These are phyloP conservation scores for Meloidogyne floridensis DNA, from an alignment of 1,140 invertebrate genomes.

Conservation along the genomic window DNA sequence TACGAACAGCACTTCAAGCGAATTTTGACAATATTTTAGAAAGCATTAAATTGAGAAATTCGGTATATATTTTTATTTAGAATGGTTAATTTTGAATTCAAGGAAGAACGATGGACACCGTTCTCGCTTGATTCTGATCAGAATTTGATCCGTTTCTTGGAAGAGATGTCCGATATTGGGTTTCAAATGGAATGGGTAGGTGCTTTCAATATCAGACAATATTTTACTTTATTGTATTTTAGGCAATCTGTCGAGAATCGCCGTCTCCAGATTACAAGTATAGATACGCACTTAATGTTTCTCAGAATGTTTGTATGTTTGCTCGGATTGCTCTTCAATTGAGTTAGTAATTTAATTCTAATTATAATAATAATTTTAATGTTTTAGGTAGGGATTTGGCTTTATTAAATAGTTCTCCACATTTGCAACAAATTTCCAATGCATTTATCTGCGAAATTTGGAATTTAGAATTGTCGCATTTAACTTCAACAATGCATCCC, in stretches of 20 bases:
- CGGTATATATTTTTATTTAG: slow-evolving; percentile 51
- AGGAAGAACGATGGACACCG: slow-evolving; percentile 61
- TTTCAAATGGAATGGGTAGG: slow-evolving; percentile 44
- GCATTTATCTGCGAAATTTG: slow-evolving; percentile 44
- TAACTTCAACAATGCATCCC: slow-evolving; percentile 23
- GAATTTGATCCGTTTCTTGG: slow-evolving; percentile 50
- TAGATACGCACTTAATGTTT: slow-evolving; percentile 39
- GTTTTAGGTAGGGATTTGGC: slow-evolving; percentile 31
- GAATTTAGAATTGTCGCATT: slow-evolving; percentile 38
- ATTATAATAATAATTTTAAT: slow-evolving; percentile 15
- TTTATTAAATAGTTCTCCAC: slow-evolving; percentile 37
- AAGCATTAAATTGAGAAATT: slow-evolving; percentile 74
- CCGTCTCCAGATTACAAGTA: background rate
- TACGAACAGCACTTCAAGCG: slow-evolving; percentile 72
- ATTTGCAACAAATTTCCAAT: slow-evolving; percentile 42
- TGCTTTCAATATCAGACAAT: background rate
- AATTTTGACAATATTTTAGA: slow-evolving; percentile 77
- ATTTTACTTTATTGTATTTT: background rate
- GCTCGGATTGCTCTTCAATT: slow-evolving; percentile 41
- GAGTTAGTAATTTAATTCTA: too few species aligned
- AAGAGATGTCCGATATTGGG: slow-evolving; percentile 56
- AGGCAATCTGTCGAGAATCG: slow-evolving; percentile 15
- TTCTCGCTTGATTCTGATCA: slow-evolving; percentile 56
- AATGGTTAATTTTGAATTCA: slow-evolving; percentile 18
- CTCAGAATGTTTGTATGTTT: slow-evolving; percentile 52